phyloP scores from a whole-genome alignment of 2,888 invertebrate species.

The Conomelus anceps region DNA sequence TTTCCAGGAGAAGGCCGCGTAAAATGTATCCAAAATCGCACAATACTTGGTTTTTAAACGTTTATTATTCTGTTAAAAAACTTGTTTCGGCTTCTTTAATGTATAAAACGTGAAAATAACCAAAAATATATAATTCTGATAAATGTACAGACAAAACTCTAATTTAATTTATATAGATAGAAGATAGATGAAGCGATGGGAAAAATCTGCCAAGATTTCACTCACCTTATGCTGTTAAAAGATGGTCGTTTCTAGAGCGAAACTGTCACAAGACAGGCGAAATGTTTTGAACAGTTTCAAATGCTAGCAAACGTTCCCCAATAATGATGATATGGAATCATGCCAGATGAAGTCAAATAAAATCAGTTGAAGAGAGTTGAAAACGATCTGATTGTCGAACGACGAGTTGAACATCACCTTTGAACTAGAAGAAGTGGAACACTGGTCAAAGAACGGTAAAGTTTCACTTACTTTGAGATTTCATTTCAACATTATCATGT shows the following conservation, averaged over 20 bases:
- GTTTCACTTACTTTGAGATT: background rate
- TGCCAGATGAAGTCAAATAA: background rate
- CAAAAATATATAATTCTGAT: no score
- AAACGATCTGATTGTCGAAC: background rate
- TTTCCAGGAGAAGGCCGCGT: no score
- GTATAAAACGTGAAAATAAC: no score
- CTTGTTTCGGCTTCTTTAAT: no score
- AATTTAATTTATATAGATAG: no score
- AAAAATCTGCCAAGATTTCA: no score
- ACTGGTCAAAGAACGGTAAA: background rate
- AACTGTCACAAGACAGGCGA: background rate
- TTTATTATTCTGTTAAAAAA: no score
- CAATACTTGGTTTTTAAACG: no score
- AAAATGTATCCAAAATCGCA: no score
- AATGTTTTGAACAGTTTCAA: background rate
- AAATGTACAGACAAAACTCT: no score
- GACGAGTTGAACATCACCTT: background rate
- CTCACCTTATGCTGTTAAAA: background rate
- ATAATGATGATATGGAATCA: background rate
- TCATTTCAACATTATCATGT: background rate
- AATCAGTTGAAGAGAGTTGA: background rate
- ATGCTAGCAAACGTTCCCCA: background rate
- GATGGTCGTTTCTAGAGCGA: background rate
- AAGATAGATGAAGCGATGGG: no score
- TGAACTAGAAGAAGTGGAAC: background rate